Evolutionary conservation across 2,888 invertebrate genomes (phyloP), one percentile per base, ranked within the genome.

Genomic region (Caenorhabditis becei): DNA sequence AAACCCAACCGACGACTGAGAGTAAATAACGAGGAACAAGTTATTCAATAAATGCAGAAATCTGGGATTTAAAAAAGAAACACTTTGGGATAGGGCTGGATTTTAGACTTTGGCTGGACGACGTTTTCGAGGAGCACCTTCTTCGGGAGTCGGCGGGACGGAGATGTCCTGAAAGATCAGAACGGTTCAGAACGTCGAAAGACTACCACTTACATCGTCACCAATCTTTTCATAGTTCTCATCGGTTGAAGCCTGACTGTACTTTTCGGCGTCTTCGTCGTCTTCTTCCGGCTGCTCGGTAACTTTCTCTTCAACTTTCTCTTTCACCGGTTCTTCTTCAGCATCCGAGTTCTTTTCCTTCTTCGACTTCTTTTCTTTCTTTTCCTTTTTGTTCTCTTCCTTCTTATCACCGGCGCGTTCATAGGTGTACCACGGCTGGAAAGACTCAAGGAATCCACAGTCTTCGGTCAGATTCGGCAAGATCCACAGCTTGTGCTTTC

Each of bases 401-500:
- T 62, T 62, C 14, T 51, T 67, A 23, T 66, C 72, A 49, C 77
- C 58, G 49, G 61, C 77, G 49, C 88, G 87, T 56, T 87, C 89
- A 70, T 91, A 90, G 1, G 91, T 90, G 92, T 97, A 97, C 0
- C 97, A 93, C 2, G 99, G 99, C 95, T 96, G 96, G 93, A 99
- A 99, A 0, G 97, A 98, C 8, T 97, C 97, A 86, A 98, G 95
- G 93, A 99, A 97, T 66, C 99, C 97, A 32, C 98, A 98, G 91
- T 99, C 86, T 92, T 98, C 99, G 0, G 97, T 97, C 53, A 99
- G 93, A 93, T 99, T 99, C n/a, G 99, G 99, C 89, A 99, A 94
- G 84, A 99, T 94, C 98, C 99, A 99, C 85, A 99, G 94, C 91
- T 97, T 96, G 92, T 97, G 95, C 89, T 95, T 94, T 5, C 97